These are phyloP conservation scores for Atrichornis clamosus DNA, from an alignment of 2,113 vertebrate species.

Conservation along the genomic window DNA sequence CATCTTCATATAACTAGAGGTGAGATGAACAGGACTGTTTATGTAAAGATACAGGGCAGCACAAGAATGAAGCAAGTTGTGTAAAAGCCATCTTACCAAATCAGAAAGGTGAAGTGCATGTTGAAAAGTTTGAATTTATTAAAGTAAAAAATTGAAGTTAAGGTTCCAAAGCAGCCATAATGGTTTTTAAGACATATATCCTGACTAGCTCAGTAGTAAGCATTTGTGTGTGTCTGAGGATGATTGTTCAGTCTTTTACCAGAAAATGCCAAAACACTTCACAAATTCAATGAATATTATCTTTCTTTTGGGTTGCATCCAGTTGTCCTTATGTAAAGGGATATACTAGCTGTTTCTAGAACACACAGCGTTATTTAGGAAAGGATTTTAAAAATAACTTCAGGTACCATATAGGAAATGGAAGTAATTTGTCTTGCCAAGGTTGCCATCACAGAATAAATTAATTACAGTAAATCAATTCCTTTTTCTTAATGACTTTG, in stretches of 20 bases:
- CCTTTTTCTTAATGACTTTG: background rate
- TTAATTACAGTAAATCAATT: background rate
- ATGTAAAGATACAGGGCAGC: background rate
- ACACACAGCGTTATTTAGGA: fast-evolving
- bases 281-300: background rate
- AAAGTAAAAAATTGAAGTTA: background rate
- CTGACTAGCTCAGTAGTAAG: background rate
- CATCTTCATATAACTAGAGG: background rate
- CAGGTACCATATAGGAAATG: background rate
- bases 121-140: background rate
- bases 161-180: background rate
- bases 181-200: background rate
- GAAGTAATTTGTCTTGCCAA: background rate
- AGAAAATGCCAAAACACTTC: background rate
- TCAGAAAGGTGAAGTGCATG: background rate
- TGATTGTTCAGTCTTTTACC: background rate
- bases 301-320: background rate
- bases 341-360: background rate
- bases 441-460: background rate
- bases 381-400: background rate
- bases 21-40: background rate
- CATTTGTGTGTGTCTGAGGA: background rate
- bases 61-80: background rate
- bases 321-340: background rate
- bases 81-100: background rate